Evolutionary conservation across 2,113 vertebrate species (phyloP).

Genomic region (Orycteropus afer): DNA sequence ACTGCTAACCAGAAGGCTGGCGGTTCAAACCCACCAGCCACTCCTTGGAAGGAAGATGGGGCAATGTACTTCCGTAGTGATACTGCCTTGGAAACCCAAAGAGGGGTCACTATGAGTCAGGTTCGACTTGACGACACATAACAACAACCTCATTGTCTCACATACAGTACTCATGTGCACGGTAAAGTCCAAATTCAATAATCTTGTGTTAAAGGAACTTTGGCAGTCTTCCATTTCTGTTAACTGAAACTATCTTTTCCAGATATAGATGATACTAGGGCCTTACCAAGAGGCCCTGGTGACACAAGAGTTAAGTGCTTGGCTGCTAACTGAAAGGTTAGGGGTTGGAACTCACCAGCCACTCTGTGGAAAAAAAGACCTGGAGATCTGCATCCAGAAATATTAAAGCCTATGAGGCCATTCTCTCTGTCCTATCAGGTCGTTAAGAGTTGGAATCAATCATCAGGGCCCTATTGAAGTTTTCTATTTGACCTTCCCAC

Average conservation of each 20-base stretch:
- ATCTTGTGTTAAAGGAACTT: constrained; percentile 22
- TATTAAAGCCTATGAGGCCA: not conserved
- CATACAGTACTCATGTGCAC: not conserved
- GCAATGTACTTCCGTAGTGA: no score
- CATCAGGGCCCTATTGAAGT: not conserved
- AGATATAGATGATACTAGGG: not conserved
- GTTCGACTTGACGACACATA: no score
- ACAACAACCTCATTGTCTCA: constrained; percentile 55
- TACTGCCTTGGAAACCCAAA: no score
- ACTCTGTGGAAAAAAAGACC: not conserved
- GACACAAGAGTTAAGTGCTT: not conserved
- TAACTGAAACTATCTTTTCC: not conserved
- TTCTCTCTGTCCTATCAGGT: not conserved
- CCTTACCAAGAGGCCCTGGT: not conserved
- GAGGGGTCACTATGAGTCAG: no score
- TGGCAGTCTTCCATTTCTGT: constrained; percentile 18
- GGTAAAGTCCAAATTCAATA: constrained; percentile 41
- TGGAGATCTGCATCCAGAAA: not conserved
- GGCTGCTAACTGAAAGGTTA: not conserved
- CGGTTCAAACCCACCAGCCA: no score
- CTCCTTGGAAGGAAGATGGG: no score
- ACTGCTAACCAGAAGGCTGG: no score
- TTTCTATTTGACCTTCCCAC: not conserved
- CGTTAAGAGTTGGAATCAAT: not conserved
- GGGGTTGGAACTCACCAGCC: not conserved